These are phyloP conservation scores for Fopius arisanus DNA, from an alignment of 1,140 invertebrate species.

Conservation along the genomic window DNA sequence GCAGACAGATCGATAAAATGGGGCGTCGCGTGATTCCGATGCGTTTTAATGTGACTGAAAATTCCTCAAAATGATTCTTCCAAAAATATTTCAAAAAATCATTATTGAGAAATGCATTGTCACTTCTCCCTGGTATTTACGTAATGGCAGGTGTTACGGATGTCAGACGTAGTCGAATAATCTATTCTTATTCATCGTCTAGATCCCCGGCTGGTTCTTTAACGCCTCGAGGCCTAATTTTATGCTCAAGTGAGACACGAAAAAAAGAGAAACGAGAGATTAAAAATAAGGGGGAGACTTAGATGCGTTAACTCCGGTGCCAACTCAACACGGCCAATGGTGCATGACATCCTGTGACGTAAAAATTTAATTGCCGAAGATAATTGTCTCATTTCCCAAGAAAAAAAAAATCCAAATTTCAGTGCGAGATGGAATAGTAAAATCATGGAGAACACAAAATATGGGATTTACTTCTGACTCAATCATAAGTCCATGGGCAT, in stretches of 20 bases:
- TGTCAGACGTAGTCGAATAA: neutral
- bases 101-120: neutral
- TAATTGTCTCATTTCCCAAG: too few species aligned
- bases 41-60: neutral
- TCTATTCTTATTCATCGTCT: slow-evolving; percentile 2
- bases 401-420: too few species aligned
- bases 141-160: slow-evolving; percentile 10
- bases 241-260: slow-evolving; percentile 10
- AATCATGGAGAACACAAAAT: too few species aligned
- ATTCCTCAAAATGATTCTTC: neutral
- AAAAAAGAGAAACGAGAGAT: neutral
- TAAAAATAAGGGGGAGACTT: neutral
- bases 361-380: neutral
- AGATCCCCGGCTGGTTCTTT: slow-evolving; percentile 1
- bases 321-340: neutral
- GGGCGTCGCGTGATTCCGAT: neutral
- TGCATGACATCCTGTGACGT: neutral
- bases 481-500: too few species aligned
- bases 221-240: slow-evolving; percentile 12
- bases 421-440: too few species aligned
- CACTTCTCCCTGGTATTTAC: neutral
- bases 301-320: neutral
- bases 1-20: slow-evolving; percentile 14
- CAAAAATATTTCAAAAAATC: neutral
- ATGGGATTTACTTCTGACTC: too few species aligned